Evolutionary conservation across 1,140 invertebrate species (phyloP), one percentile per base, ranked within the genome.

Genomic region (Cydia splendana): DNA sequence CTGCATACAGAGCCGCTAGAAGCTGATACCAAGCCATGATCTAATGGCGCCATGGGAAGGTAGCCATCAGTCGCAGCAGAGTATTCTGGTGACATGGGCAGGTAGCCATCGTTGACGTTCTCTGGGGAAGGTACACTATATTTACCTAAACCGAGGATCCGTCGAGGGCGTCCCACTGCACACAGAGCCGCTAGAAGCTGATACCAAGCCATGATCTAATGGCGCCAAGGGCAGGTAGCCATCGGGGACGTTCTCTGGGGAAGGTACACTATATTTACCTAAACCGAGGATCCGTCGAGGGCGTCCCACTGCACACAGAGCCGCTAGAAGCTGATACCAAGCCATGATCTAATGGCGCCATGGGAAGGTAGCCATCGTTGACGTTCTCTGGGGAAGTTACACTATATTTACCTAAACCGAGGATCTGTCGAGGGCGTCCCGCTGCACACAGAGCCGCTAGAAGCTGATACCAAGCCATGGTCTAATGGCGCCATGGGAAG

Each of bases 221-320:
- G 62, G 53, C 15, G 34, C 71, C 74, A 75, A 62, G 20, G 74
- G 48, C 0, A 75, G 74, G 30, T 75, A 75, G 10, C 53, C 74
- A 10, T 75, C 74, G 18, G 73, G 20, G 42, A 71, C n/a, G n/a
- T 0, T 78, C 84, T n/a, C n/a, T n/a, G n/a, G n/a, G n/a, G n/a
- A n/a, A n/a, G n/a, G n/a, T n/a, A n/a, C n/a, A n/a, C n/a, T n/a
- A 34, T 6, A 34, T 34, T 79, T 38, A 84, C 82, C 82, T 84
- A 75, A 93, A 93, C 73, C 92, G 76, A 4, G 91, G 87, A 80
- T 93, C 91, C 3, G 89, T 93, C n/a, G n/a, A n/a, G 4, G 92
- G 92, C 10, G 92, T 93, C 3, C 96, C 96, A 12, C 96, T 96
- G 34, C 96, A 96, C 0, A 96, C 94, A 7, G 95, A 96, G 82